A percentile compares a stretch with the other conserved stretches of the same genome.
phyloP scores from a whole-genome alignment of 2,797 vertebrate genomes.

The Tenualosa ilisha region DNA sequence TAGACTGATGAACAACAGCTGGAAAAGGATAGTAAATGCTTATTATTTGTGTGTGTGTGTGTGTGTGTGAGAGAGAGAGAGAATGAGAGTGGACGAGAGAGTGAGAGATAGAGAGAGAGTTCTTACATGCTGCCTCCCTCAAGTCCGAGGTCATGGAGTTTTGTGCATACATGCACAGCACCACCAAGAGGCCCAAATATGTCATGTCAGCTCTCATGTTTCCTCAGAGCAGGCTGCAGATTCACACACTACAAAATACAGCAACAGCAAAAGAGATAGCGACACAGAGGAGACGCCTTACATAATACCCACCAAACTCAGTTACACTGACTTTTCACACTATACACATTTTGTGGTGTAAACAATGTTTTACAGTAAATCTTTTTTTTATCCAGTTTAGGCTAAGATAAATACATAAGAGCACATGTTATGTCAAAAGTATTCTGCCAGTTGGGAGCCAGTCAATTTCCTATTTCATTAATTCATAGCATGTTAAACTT shows the following conservation, averaged over 20 bases:
- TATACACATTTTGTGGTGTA: background rate
- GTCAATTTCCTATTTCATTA: too few relatives aligned
- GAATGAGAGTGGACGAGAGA: background rate
- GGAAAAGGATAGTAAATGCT: background rate
- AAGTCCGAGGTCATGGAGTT: slow-evolving; percentile 38
- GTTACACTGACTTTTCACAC: background rate
- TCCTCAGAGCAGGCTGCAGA: background rate
- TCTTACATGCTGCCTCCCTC: background rate
- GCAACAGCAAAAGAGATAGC: background rate
- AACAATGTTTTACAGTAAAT: background rate
- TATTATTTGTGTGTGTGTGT: background rate
- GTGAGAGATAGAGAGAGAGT: background rate
- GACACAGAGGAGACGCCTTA: background rate
- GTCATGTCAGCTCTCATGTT: slow-evolving; percentile 25
- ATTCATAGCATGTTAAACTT: too few relatives aligned
- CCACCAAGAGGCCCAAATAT: slow-evolving; percentile 45
- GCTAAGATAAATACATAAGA: background rate
- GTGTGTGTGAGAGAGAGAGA: background rate
- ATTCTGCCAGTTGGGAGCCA: too few relatives aligned
- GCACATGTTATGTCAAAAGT: too few relatives aligned
- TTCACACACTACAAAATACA: background rate
- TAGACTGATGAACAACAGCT: background rate
- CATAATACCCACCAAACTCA: background rate
- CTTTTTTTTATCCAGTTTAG: background rate
- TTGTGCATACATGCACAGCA: slow-evolving; percentile 45